These are phyloP conservation scores for Apostichopus leukothele DNA, from an alignment of 53 echinoderm and acorn worm species.

Conservation along the genomic window DNA sequence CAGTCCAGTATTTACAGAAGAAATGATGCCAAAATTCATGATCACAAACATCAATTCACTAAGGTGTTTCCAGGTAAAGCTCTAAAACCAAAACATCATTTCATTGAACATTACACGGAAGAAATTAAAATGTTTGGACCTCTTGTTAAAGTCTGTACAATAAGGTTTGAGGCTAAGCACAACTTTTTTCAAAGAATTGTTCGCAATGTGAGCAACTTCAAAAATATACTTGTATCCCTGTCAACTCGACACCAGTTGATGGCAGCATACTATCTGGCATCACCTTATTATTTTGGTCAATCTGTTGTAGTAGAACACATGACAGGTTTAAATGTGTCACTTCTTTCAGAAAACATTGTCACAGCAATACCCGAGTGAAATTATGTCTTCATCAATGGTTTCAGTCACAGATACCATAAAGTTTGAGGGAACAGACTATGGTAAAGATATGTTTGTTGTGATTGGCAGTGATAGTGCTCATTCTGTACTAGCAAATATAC, in stretches of 20 bases:
- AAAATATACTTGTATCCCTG: slow-evolving; percentile 42
- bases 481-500: not conserved
- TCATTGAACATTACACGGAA: slow-evolving; percentile 48
- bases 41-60: slow-evolving; percentile 20
- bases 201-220: slow-evolving; percentile 25
- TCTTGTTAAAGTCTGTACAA: slow-evolving; percentile 21
- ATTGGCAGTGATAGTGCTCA: not conserved
- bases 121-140: slow-evolving; percentile 44
- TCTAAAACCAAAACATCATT: slow-evolving; percentile 31
- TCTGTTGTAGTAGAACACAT: not conserved
- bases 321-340: not conserved
- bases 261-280: slow-evolving; percentile 44
- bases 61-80: slow-evolving; percentile 7
- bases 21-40: slow-evolving; percentile 20
- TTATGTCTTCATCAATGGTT: not conserved
- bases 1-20: slow-evolving; percentile 31
- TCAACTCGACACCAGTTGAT: slow-evolving; percentile 34
- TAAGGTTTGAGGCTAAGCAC: slow-evolving; percentile 51
- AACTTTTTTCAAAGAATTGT: slow-evolving; percentile 33
- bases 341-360: slow-evolving; percentile 41
- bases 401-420: slow-evolving; percentile 19
- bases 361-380: not conserved
- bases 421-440: slow-evolving; percentile 42
- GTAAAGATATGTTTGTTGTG: slow-evolving; percentile 39
- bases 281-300: slow-evolving; percentile 24